Evolutionary conservation across 2,888 invertebrate genomes (phyloP).

Genomic region (Coelogynopora nodosa): DNA sequence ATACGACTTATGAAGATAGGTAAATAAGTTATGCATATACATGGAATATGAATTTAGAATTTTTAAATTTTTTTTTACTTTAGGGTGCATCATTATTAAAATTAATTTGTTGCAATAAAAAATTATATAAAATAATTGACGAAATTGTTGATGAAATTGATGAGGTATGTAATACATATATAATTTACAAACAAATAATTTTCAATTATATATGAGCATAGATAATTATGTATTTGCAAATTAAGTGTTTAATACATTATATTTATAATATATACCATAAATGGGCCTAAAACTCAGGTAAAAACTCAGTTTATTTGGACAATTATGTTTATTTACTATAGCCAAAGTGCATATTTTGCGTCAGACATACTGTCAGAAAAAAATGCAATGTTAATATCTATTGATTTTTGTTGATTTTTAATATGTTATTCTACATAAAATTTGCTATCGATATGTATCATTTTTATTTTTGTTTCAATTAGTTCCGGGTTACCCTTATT

Average conservation of each 20-base stretch:
- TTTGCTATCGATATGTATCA: neutral
- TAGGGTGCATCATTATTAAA: neutral
- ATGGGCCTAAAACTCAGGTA: no score
- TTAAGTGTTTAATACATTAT: constrained; percentile 9
- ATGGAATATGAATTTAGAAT: no score
- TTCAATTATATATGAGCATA: neutral
- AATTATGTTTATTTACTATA: neutral
- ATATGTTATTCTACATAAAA: neutral
- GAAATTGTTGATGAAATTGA: neutral
- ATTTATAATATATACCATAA: constrained; percentile 31
- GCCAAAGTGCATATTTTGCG: constrained; percentile 15
- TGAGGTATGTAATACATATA: neutral
- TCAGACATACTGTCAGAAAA: constrained; percentile 20
- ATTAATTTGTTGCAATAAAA: neutral
- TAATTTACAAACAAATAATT: neutral
- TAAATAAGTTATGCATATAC: constrained; percentile 31
- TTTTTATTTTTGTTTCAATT: neutral
- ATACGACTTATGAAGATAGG: constrained; percentile 15
- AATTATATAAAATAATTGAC: neutral
- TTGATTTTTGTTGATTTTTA: neutral
- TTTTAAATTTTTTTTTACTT: no score
- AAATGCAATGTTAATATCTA: neutral
- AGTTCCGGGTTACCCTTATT: constrained; percentile 6
- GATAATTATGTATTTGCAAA: neutral
- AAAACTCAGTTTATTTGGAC: neutral